Conservation (phyloP, 2,888 invertebrate genomes). For the Perdita meconis region DNA sequence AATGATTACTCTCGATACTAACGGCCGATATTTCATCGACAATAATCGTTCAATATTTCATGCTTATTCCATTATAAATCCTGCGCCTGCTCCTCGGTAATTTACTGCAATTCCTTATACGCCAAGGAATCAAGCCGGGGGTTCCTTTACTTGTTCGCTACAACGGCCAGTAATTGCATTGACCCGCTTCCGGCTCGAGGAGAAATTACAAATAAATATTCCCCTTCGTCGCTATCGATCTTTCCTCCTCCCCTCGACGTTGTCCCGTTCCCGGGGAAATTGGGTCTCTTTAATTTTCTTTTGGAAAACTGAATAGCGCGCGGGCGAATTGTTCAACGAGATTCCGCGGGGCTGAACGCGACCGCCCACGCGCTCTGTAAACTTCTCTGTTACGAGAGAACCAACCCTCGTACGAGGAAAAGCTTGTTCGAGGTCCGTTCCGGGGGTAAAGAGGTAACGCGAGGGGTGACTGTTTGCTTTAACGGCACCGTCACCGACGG, state of each 20-base stretch:
- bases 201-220: constrained; percentile 31
- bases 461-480: too few species aligned
- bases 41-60: constrained; percentile 8
- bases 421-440: too few species aligned
- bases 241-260: background rate
- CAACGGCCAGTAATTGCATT: constrained; percentile 23
- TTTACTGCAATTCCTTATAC: constrained; percentile 21
- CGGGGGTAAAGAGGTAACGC: too few species aligned
- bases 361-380: background rate
- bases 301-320: background rate
- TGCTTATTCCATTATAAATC: constrained; percentile 3
- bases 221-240: constrained; percentile 1
- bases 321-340: constrained; percentile 3
- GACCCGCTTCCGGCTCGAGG: constrained; percentile 15
- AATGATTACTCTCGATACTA: constrained; percentile 14
- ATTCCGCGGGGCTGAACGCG: background rate
- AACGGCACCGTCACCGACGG: too few species aligned
- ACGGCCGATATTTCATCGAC: constrained; percentile 4
- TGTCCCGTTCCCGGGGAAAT: background rate
- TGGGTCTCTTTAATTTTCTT: constrained; percentile 5
- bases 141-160: constrained; percentile 26
- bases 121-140: constrained; percentile 17
- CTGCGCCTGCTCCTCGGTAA: constrained; percentile 12
- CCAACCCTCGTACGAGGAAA: background rate
- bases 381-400: background rate